A percentile compares a stretch with the other conserved stretches of the same genome.
phyloP scores from a whole-genome alignment of 2,797 vertebrate species.

The Linurgus olivaceus region DNA sequence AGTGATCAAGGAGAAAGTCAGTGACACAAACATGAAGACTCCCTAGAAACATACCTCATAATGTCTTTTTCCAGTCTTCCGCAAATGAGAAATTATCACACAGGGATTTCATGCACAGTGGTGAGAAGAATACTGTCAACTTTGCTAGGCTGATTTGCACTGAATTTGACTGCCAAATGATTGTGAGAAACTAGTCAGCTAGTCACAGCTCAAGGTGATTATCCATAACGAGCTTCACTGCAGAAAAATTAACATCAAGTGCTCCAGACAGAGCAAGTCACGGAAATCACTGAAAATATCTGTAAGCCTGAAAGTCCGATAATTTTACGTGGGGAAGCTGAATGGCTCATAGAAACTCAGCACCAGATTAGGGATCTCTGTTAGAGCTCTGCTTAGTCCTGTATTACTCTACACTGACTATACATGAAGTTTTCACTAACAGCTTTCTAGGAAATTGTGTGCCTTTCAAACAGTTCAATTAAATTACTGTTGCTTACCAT shows the following conservation, averaged over 20 bases:
- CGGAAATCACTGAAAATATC: background rate
- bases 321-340: background rate
- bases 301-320: background rate
- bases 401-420: background rate
- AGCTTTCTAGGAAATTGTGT: background rate
- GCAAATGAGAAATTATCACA: constrained; percentile 69
- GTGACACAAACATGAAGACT: constrained; percentile 56
- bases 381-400: background rate
- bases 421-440: background rate
- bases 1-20: constrained; percentile 47
- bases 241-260: background rate
- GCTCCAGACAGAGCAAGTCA: background rate
- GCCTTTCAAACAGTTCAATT: background rate
- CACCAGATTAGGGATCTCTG: background rate
- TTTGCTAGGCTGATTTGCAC: constrained; percentile 66
- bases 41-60: constrained; percentile 65
- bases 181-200: constrained; percentile 65
- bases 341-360: background rate
- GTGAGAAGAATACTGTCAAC: constrained; percentile 73
- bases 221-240: background rate
- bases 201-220: constrained; percentile 39
- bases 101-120: constrained; percentile 55
- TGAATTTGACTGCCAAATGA: constrained; percentile 74
- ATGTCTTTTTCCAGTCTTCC: constrained; percentile 67
- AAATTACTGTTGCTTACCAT: background rate